These are phyloP conservation scores for Allobates femoralis DNA, from an alignment of 2,797 vertebrate genomes.

Conservation along the genomic window DNA sequence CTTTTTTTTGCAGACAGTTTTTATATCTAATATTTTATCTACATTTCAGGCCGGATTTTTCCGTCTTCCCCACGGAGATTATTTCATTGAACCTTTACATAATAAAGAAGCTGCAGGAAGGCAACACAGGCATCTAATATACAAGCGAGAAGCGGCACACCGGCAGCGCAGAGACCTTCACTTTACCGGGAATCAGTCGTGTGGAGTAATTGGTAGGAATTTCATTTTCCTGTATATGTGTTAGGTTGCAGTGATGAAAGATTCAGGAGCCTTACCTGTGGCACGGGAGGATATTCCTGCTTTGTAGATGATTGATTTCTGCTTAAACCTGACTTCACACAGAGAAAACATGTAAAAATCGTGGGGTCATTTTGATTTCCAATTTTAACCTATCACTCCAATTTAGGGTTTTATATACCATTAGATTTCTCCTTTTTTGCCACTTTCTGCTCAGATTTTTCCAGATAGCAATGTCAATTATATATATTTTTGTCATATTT, in stretches of 20 bases:
- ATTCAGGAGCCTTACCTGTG: background rate
- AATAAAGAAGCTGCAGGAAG: slow-evolving; percentile 70
- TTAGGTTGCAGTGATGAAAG: background rate
- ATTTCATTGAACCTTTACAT: slow-evolving; percentile 88
- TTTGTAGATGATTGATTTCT: background rate
- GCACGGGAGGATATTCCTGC: background rate
- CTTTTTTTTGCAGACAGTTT: slow-evolving; percentile 5
- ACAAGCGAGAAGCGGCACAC: slow-evolving; percentile 72
- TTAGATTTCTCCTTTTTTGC: too few species aligned
- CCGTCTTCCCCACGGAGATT: slow-evolving; percentile 84
- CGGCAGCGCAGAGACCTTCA: slow-evolving; percentile 66
- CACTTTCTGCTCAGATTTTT: too few species aligned
- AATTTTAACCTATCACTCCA: too few species aligned
- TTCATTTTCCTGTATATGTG: background rate
- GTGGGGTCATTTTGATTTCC: too few species aligned
- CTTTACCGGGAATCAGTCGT: slow-evolving; percentile 69
- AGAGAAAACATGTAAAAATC: too few species aligned
- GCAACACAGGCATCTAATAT: slow-evolving; percentile 83
- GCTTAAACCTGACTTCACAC: background rate
- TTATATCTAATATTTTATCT: slow-evolving; percentile 39
- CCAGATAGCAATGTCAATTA: too few species aligned
- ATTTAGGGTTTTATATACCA: too few species aligned
- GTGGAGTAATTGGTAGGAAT: slow-evolving; percentile 85
- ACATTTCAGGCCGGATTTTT: slow-evolving; percentile 89
- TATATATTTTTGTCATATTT: too few species aligned